Base-by-base conservation (phyloP, 2,888 invertebrate genomes). In the Autographa pulchrina region DNA sequence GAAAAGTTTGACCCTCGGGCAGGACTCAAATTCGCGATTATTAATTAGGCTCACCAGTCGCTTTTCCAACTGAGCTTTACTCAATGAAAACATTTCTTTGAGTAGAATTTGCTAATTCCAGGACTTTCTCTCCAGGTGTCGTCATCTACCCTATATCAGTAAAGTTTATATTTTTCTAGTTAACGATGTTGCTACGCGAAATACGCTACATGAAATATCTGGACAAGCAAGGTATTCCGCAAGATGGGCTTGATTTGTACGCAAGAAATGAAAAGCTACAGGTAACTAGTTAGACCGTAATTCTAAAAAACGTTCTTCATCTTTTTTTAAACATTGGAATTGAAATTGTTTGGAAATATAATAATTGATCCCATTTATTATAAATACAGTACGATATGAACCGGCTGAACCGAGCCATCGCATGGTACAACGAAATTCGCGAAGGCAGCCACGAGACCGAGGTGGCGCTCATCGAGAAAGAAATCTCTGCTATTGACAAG, bases 381-480 rank as follows among this genome's bases (percentile, higher is more conserved):
- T 48, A 76, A 38, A 38, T 38, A n/a, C 38, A 96, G 96, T 95
- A 95, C 73, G 96, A 96, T 25, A 93, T 96, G 88, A 93, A 96
- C 70, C 96, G 96, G 52, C 86, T 96, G 11, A 96, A 96, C 81
- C 96, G 97, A n/a, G 96, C 97, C n/a, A 96, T 97, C 7, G 96
- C 97, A 61, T 97, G 98, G 97, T 99, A 99, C 92, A 99, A 99
- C 89, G 97, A 97, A 77, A 97, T 99, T 59, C 96, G 97, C 63
- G 96, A 96, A 31, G 96, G 97, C n/a, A 97, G 98, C 35, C 97
- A 97, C 62, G 96, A 96, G 67, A 97, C 98, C 0, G 99, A 99
- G 92, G 97, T 97, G 73, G 96, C 97, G 25, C 96, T 99, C 52
- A 97, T 99, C 68, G 96, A 97, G 81, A 96, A 97, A 66, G 98